A percentile compares a stretch with the other conserved stretches of the same genome.
Evolutionary conservation across 1,140 invertebrate genomes (phyloP).

Genomic region (Apis laboriosa): DNA sequence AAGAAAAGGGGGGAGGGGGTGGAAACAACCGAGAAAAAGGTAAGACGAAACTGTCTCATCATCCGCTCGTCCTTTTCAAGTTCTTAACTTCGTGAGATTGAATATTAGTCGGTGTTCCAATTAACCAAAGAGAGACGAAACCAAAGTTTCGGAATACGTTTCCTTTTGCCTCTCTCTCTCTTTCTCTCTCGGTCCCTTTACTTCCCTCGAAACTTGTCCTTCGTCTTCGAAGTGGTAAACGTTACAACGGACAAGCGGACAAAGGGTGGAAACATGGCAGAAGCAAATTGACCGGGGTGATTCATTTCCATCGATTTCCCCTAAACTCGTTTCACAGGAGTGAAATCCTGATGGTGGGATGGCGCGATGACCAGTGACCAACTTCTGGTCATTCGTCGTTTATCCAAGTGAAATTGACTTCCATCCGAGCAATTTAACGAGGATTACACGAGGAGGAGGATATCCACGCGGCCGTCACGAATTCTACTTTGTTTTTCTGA

Average conservation of each 20-base stretch:
- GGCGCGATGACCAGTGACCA: not conserved
- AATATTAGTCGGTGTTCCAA: not conserved
- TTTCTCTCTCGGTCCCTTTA: not conserved
- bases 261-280: not conserved
- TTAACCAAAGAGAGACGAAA: not conserved
- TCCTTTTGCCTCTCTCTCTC: not conserved
- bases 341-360: not conserved
- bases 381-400: not conserved
- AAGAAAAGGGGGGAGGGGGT: too few species aligned
- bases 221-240: not conserved
- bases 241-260: not conserved
- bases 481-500: not conserved
- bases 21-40: too few species aligned
- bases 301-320: slow-evolving; percentile 24
- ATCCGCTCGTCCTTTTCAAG: too few species aligned
- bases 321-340: slow-evolving; percentile 23
- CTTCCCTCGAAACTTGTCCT: not conserved
- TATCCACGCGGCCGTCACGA: not conserved
- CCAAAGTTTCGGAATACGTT: not conserved
- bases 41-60: too few species aligned
- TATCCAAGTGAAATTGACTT: not conserved
- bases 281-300: slow-evolving; percentile 46
- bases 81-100: too few species aligned
- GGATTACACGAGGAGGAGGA: not conserved
- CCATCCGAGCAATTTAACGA: slow-evolving; percentile 13